Evolutionary conservation across 2,113 vertebrate genomes (phyloP).

Genomic region (Rafetus swinhoei): DNA sequence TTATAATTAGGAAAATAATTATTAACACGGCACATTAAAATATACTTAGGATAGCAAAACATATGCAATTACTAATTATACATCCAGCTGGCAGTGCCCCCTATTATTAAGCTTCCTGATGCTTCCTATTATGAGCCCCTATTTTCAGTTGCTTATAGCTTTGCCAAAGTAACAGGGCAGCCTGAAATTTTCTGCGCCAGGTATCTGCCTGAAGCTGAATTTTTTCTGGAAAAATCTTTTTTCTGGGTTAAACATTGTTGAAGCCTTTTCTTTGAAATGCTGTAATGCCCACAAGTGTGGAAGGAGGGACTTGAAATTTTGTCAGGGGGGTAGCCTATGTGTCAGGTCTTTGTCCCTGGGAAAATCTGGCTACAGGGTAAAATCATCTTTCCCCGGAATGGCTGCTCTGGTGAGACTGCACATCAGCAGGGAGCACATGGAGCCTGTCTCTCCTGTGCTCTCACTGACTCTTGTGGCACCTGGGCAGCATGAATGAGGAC

Average conservation of each 20-base stretch:
- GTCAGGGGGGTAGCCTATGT: background rate
- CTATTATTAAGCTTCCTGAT: background rate
- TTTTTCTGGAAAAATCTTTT: background rate
- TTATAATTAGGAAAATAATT: background rate
- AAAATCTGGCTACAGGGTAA: background rate
- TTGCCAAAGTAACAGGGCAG: background rate
- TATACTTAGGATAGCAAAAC: background rate
- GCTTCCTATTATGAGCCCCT: background rate
- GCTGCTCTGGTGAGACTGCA: background rate
- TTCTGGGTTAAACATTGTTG: background rate
- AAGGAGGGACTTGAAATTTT: background rate
- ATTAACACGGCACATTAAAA: constrained; percentile 7
- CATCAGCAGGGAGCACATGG: background rate
- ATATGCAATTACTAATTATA: constrained; percentile 5
- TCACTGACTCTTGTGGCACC: background rate
- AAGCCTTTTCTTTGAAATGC: background rate
- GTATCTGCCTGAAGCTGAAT: background rate
- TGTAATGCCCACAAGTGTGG: background rate
- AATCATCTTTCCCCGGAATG: background rate
- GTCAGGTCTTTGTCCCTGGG: background rate
- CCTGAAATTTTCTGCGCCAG: background rate
- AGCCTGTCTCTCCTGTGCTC: background rate
- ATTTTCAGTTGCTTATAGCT: background rate
- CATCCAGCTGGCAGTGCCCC: background rate
- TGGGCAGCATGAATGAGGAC: background rate